phyloP scores from a whole-genome alignment of 2,888 invertebrate species.

The Vesta saturnalis region DNA sequence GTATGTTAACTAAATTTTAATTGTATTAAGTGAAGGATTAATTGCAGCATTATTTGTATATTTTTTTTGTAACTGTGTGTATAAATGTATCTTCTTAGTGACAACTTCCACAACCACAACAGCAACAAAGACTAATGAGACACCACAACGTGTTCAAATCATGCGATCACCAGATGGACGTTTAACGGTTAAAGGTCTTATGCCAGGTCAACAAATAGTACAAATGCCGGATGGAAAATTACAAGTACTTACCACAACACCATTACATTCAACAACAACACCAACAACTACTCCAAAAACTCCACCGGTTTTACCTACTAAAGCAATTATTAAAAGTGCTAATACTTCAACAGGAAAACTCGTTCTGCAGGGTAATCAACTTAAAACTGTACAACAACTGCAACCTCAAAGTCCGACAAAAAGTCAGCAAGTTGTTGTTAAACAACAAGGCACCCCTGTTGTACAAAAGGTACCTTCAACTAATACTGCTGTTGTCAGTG shows the following conservation, averaged over 20 bases:
- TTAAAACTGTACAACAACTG: slow-evolving; percentile 46
- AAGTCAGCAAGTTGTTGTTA: slow-evolving; percentile 54
- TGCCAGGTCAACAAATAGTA: slow-evolving; percentile 92
- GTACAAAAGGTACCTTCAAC: slow-evolving; percentile 59
- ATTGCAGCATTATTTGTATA: no score
- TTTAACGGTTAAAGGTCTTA: slow-evolving; percentile 88
- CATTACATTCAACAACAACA: slow-evolving; percentile 62
- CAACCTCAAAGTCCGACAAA: slow-evolving; percentile 52
- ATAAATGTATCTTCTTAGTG: slow-evolving; percentile 22
- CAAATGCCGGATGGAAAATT: slow-evolving; percentile 94
- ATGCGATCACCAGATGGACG: slow-evolving; percentile 91
- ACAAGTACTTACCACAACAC: slow-evolving; percentile 80
- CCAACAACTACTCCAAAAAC: slow-evolving; percentile 57
- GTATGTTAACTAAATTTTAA: no score
- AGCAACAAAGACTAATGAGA: slow-evolving; percentile 50
- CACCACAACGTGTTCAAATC: slow-evolving; percentile 86
- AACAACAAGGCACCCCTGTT: slow-evolving; percentile 56
- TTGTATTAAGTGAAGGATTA: no score
- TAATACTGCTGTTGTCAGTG: slow-evolving; percentile 58
- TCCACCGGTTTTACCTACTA: slow-evolving; percentile 49
- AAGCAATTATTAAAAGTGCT: slow-evolving; percentile 51
- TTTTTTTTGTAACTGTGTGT: background rate
- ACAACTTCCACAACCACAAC: slow-evolving; percentile 49
- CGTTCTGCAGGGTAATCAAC: slow-evolving; percentile 48
- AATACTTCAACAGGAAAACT: slow-evolving; percentile 53